A percentile compares a stretch with the other conserved stretches of the same genome.
Conservation (phyloP, 1,140 invertebrate species). For the Drosophila insularis region DNA sequence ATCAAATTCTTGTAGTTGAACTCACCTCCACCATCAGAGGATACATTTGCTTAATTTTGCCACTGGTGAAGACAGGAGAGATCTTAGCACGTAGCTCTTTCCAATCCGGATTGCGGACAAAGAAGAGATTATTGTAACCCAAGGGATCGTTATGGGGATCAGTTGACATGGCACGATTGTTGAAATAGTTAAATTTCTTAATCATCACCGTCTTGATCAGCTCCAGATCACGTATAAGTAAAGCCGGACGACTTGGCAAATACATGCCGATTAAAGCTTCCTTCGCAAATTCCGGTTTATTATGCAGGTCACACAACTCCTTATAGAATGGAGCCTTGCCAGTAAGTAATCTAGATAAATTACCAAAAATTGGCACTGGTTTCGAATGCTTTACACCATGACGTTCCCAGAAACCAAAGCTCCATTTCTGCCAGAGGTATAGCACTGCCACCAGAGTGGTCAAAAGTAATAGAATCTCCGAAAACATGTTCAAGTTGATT, state of each 20-base stretch:
- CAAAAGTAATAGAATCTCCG: slow-evolving; percentile 46
- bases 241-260: slow-evolving; percentile 76
- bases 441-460: slow-evolving; percentile 43
- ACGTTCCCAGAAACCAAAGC: slow-evolving; percentile 77
- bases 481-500: slow-evolving; percentile 39
- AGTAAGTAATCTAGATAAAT: slow-evolving; percentile 51
- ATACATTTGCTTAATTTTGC: slow-evolving; percentile 85
- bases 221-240: slow-evolving; percentile 83
- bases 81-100: slow-evolving; percentile 83
- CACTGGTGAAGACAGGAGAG: slow-evolving; percentile 84
- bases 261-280: slow-evolving; percentile 80
- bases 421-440: slow-evolving; percentile 52
- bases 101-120: slow-evolving; percentile 80
- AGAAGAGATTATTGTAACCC: slow-evolving; percentile 68
- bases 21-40: slow-evolving; percentile 82
- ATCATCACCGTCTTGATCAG: slow-evolving; percentile 83
- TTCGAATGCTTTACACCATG: slow-evolving; percentile 79
- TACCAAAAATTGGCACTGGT: slow-evolving; percentile 74
- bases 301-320: slow-evolving; percentile 47
- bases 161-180: slow-evolving; percentile 56
- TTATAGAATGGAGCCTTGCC: slow-evolving; percentile 32
- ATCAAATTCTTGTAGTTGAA: neutral
- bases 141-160: slow-evolving; percentile 61
- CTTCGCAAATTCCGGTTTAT: slow-evolving; percentile 45
- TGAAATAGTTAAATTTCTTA: slow-evolving; percentile 82